Evolutionary conservation across 2,888 invertebrate genomes (phyloP).

Genomic region (Tenthredo livida): DNA sequence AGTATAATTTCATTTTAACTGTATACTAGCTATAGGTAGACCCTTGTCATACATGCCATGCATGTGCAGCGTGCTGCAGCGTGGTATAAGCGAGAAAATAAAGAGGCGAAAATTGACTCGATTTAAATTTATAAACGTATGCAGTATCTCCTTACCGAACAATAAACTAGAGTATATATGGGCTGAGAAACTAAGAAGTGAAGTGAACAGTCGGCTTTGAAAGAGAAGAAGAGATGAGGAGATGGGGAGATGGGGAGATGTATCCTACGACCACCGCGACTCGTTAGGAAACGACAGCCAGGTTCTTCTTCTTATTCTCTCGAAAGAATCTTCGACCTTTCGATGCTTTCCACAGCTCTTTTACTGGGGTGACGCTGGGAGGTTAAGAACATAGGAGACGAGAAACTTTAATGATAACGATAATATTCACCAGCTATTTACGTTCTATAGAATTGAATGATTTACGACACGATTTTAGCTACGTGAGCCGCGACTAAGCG

Average conservation of each 20-base stretch:
- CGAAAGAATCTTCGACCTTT: slow-evolving; percentile 20
- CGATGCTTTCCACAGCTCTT: slow-evolving; percentile 7
- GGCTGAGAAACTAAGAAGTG: neutral
- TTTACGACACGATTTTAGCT: slow-evolving; percentile 39
- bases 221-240: neutral
- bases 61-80: no score
- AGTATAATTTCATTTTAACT: neutral
- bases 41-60: no score
- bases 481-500: neutral
- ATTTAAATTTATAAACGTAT: neutral
- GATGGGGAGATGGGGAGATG: no score
- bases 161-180: slow-evolving; percentile 38
- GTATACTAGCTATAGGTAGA: neutral
- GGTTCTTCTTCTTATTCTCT: neutral
- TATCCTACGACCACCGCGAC: slow-evolving; percentile 1
- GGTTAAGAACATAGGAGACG: slow-evolving; percentile 44
- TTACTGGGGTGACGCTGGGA: slow-evolving; percentile 25
- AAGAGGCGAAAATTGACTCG: neutral
- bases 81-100: neutral
- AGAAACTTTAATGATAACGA: slow-evolving; percentile 51
- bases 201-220: neutral
- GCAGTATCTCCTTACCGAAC: neutral
- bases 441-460: slow-evolving; percentile 41
- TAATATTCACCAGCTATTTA: slow-evolving; percentile 45
- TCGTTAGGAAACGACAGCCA: slow-evolving; percentile 37